A percentile compares a stretch with the other conserved stretches of the same genome.
These are phyloP conservation scores for Cephonodes hylas DNA, from an alignment of 2,888 invertebrate species.

Conservation along the genomic window DNA sequence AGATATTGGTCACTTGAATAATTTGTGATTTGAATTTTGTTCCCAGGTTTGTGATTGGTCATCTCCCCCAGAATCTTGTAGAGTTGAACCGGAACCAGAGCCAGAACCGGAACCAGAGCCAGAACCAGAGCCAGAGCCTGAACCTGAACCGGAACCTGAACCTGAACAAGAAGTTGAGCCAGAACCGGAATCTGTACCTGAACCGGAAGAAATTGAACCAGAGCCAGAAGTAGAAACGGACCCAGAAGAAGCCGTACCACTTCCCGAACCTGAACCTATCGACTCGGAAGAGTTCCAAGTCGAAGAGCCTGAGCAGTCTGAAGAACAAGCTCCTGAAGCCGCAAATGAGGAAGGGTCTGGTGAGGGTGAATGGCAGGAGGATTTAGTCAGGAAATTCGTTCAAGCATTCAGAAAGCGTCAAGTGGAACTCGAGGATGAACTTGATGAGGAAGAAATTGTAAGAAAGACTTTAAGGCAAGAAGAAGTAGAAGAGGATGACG, in stretches of 20 bases:
- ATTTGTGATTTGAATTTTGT: neutral
- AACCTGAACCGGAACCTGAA: slow-evolving; percentile 58
- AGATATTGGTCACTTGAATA: too few species aligned
- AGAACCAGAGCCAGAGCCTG: slow-evolving; percentile 55
- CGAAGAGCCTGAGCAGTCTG: slow-evolving; percentile 32
- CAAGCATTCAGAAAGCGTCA: slow-evolving; percentile 31
- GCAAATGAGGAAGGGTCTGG: slow-evolving; percentile 37
- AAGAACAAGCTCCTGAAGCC: slow-evolving; percentile 25
- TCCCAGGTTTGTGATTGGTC: slow-evolving; percentile 66
- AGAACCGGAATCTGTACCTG: slow-evolving; percentile 58
- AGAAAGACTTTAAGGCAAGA: slow-evolving; percentile 19
- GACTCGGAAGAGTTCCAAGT: slow-evolving; percentile 47
- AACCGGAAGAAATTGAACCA: slow-evolving; percentile 52
- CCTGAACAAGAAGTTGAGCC: slow-evolving; percentile 52
- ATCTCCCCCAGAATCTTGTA: slow-evolving; percentile 48
- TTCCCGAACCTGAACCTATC: slow-evolving; percentile 35
- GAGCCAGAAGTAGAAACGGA: slow-evolving; percentile 44
- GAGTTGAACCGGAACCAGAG: slow-evolving; percentile 49
- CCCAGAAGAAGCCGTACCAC: slow-evolving; percentile 43
- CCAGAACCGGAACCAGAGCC: slow-evolving; percentile 55
- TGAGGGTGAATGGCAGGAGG: slow-evolving; percentile 39
- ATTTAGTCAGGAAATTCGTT: slow-evolving; percentile 30
- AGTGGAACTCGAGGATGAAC: slow-evolving; percentile 30
- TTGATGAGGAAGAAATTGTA: slow-evolving; percentile 18
- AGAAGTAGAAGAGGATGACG: slow-evolving; percentile 17